These are phyloP conservation scores for Andrena cerasifolii DNA, from an alignment of 1,140 invertebrate species.

Conservation along the genomic window DNA sequence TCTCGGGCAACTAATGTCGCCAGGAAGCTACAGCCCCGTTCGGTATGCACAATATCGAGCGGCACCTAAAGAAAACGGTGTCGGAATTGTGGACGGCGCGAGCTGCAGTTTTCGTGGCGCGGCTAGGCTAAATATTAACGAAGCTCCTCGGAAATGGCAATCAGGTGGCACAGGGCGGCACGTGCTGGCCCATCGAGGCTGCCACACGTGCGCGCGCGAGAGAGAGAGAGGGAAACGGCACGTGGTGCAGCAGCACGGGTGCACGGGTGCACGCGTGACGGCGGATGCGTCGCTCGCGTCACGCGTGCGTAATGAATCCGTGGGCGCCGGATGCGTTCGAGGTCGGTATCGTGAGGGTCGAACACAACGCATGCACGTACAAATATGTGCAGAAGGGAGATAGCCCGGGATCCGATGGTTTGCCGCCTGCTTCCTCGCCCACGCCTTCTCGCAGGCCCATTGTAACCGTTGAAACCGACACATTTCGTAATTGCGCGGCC, in stretches of 20 bases:
- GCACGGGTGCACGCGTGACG: conserved; percentile 36
- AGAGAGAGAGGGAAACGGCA: conserved; percentile 4
- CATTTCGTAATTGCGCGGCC: conserved; percentile 69
- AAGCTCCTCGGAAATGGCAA: conserved; percentile 42
- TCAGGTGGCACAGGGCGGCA: conserved; percentile 36
- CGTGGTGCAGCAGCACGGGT: conserved; percentile 39
- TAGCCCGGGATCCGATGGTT: neutral
- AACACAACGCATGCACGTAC: conserved; percentile 24
- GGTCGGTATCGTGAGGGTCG: conserved; percentile 47
- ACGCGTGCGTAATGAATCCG: conserved; percentile 69
- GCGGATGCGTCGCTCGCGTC: conserved; percentile 24
- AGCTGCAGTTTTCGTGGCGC: conserved; percentile 1
- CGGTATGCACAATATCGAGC: conserved; percentile 19
- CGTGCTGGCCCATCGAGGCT: conserved; percentile 7
- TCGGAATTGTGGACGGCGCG: neutral
- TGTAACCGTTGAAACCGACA: conserved; percentile 65
- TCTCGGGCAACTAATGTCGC: conserved; percentile 3
- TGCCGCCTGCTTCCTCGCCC: conserved; percentile 22
- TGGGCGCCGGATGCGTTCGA: conserved; percentile 54
- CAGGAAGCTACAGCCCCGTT: neutral
- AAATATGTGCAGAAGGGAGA: conserved; percentile 14
- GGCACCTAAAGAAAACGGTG: conserved; percentile 30
- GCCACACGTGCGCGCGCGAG: neutral
- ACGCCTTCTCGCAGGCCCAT: conserved; percentile 45
- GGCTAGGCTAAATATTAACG: conserved; percentile 44